Evolutionary conservation across 2,888 invertebrate genomes (phyloP), one percentile per base, ranked within the genome.

Genomic region (Pogonocherus hispidulus): DNA sequence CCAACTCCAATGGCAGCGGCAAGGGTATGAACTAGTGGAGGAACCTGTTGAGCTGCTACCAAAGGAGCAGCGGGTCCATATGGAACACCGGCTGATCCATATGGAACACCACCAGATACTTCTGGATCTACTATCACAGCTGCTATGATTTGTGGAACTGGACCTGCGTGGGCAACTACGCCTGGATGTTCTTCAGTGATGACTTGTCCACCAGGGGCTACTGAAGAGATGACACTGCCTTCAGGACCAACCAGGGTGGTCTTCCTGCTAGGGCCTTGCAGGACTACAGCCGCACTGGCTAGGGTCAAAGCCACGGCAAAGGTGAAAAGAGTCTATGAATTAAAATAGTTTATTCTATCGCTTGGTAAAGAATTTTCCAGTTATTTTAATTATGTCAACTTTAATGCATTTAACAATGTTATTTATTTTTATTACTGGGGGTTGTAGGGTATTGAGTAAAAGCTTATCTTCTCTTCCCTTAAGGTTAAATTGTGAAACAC

Each of bases 201-300:
- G 32, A 76, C 67, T 41, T 69, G 63, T 11, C 76, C 78, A 19
- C 76, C 76, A 22, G 75, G 75, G 11, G 70, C 69, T 19, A 72
- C 70, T 4, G 78, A 64, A 1, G 78, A 78, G 63, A 80, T 81
- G 19, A 76, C 75, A 63, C 80, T 81, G 22, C 81, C 81, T 57
- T 81, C 80, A 20, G 79, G 78, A 22, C 81, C 81, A 51, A 81
- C 74, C 5, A 80, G 70, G 9, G 80, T 81, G 20, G 80, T 78
- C 54, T 75, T 81, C 52, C 75, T 77, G 71, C 80, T 80, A 11
- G 81, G 80, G 57, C 81, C 81, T 76, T 81, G 79, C 8, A 81
- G 66, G 41, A 79, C 73, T 11, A 14, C 56, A 18, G 63, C 60
- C 2, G 75, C 76, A 18, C 64, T 67, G 27, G 66, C 66, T 16